Percentiles rank a stretch among this genome's conserved stretches.
Conservation (phyloP, 2,888 invertebrate species). For the Cryptus armator region DNA sequence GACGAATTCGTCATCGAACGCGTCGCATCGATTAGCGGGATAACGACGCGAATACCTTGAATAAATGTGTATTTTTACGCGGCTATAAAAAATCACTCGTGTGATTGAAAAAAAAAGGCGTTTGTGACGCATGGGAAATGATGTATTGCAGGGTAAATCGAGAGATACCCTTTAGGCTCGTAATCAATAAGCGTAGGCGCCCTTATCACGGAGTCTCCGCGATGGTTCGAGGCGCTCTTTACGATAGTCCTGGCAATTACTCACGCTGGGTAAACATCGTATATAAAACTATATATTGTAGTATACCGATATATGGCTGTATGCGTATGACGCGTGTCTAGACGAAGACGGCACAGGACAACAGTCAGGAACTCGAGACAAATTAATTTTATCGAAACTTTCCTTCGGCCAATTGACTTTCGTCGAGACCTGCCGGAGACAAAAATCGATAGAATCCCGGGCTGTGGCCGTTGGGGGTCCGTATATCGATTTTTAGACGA, state of each 20-base stretch:
- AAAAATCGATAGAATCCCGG: conserved; percentile 39
- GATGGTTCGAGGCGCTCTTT: conserved; percentile 4
- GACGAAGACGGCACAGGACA: conserved; percentile 35
- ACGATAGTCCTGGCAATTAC: conserved; percentile 52
- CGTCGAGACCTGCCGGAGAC: conserved; percentile 15
- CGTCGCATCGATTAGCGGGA: neutral
- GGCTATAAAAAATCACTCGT: too few relatives aligned
- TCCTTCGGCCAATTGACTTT: neutral
- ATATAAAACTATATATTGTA: neutral
- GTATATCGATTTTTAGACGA: conserved; percentile 46
- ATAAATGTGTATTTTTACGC: too few relatives aligned
- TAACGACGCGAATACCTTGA: too few relatives aligned
- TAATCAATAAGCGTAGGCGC: conserved; percentile 32
- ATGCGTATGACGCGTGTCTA: conserved; percentile 5
- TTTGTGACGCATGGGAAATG: too few relatives aligned
- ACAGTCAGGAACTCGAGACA: conserved; percentile 46
- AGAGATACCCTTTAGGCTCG: neutral
- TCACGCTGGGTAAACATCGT: conserved; percentile 61
- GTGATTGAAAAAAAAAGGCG: too few relatives aligned
- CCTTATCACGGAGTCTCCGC: conserved; percentile 22
- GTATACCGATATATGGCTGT: neutral
- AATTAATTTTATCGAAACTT: conserved; percentile 64
- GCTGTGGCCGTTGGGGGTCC: neutral
- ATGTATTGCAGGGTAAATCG: neutral
- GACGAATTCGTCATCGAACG: neutral